A percentile compares a stretch with the other conserved stretches of the same genome.
Conservation (phyloP, 2,888 invertebrate species). For the Drosophila silvestris region DNA sequence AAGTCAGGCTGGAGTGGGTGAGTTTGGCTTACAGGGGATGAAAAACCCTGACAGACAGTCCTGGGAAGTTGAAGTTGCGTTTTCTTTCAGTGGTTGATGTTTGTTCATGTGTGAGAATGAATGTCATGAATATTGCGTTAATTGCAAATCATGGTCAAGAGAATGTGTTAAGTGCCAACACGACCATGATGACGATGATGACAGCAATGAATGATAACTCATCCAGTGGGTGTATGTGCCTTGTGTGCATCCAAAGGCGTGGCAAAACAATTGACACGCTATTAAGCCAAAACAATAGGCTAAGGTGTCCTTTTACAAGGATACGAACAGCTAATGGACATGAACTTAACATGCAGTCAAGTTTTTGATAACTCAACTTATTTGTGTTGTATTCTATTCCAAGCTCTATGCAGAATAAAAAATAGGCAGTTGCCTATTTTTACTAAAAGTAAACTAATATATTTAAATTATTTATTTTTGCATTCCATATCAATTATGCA, state of each 20-base stretch:
- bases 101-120: constrained; percentile 84
- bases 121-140: constrained; percentile 84
- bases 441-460: neutral
- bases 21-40: constrained; percentile 38
- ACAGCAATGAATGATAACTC: constrained; percentile 74
- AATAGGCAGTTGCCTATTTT: neutral
- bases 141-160: constrained; percentile 83
- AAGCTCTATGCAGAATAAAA: neutral
- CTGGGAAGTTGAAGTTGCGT: constrained; percentile 46
- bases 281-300: constrained; percentile 62
- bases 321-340: constrained; percentile 24
- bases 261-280: constrained; percentile 74
- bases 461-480: neutral
- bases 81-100: constrained; percentile 42
- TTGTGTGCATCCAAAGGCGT: constrained; percentile 52
- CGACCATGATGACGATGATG: constrained; percentile 48
- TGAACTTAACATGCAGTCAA: neutral
- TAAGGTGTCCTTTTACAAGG: constrained; percentile 21
- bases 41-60: constrained; percentile 54
- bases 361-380: neutral
- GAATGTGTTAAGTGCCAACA: constrained; percentile 79
- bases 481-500: neutral
- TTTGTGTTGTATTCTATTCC: neutral
- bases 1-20: constrained; percentile 14
- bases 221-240: constrained; percentile 17